These are phyloP conservation scores for Acanthisitta chloris DNA, from an alignment of 2,113 vertebrate species.

Conservation along the genomic window DNA sequence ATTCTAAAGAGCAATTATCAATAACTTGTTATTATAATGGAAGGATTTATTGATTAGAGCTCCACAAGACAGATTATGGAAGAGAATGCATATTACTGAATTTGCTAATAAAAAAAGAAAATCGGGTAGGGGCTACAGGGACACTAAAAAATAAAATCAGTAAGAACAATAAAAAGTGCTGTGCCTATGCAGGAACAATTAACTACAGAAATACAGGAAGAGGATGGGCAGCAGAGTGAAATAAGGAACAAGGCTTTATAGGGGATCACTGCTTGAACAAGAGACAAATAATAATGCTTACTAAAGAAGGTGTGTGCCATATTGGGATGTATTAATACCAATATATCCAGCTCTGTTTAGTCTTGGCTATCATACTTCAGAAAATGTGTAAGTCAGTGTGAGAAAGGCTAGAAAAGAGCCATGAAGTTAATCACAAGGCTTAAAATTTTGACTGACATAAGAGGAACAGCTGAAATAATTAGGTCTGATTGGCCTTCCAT, in stretches of 20 bases:
- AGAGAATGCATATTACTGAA: not conserved
- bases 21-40: not conserved
- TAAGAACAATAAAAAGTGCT: not conserved
- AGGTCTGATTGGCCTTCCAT: not conserved
- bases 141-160: not conserved
- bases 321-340: not conserved
- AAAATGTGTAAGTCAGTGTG: not conserved
- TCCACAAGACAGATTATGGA: not conserved
- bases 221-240: not conserved
- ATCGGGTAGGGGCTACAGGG: not conserved
- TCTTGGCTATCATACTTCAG: not conserved
- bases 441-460: not conserved
- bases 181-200: not conserved
- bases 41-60: not conserved
- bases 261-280: not conserved
- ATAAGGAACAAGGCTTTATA: not conserved
- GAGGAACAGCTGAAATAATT: not conserved
- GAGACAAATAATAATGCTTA: not conserved
- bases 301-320: not conserved
- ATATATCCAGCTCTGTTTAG: not conserved
- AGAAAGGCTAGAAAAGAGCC: not conserved
- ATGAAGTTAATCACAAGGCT: not conserved
- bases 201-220: not conserved
- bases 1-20: not conserved
- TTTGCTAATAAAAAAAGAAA: not conserved